Percentiles rank a stretch among this genome's conserved stretches.
phyloP scores from a whole-genome alignment of 2,113 vertebrate species.

The Eurypyga helias region DNA sequence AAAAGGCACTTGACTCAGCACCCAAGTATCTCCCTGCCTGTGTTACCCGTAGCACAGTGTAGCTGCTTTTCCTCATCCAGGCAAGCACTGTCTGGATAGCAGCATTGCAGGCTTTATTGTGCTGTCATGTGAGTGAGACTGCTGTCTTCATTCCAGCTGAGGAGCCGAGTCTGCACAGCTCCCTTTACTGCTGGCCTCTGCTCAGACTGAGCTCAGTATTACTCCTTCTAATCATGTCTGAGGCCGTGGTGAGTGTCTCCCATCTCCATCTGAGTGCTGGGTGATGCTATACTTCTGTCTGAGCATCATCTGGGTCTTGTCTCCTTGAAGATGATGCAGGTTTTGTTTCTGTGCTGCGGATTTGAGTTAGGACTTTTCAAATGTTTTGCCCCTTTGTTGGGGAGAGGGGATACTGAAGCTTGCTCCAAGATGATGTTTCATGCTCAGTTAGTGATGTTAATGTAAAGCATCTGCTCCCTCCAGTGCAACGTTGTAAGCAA shows the following conservation, averaged over 20 bases:
- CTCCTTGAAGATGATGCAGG: neutral
- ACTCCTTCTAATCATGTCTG: neutral
- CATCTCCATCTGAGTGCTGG: neutral
- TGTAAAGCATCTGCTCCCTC: neutral
- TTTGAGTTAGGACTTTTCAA: neutral
- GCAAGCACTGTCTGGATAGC: neutral
- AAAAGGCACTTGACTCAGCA: neutral
- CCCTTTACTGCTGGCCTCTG: neutral
- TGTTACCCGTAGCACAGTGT: neutral
- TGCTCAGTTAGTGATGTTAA: neutral
- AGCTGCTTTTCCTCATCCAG: neutral
- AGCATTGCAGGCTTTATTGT: neutral
- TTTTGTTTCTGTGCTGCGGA: neutral
- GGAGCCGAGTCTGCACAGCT: neutral
- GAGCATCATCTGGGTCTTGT: neutral
- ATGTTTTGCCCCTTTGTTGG: neutral
- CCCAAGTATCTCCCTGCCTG: neutral
- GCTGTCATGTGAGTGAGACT: neutral
- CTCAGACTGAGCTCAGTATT: neutral
- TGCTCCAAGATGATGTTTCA: neutral
- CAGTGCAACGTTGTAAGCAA: neutral
- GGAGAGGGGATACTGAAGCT: neutral
- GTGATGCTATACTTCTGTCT: neutral
- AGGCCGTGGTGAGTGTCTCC: neutral
- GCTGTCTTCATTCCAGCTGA: slow-evolving; percentile 28